phyloP scores from a whole-genome alignment of 2,888 invertebrate genomes.

The Drosophila nigricruria region DNA sequence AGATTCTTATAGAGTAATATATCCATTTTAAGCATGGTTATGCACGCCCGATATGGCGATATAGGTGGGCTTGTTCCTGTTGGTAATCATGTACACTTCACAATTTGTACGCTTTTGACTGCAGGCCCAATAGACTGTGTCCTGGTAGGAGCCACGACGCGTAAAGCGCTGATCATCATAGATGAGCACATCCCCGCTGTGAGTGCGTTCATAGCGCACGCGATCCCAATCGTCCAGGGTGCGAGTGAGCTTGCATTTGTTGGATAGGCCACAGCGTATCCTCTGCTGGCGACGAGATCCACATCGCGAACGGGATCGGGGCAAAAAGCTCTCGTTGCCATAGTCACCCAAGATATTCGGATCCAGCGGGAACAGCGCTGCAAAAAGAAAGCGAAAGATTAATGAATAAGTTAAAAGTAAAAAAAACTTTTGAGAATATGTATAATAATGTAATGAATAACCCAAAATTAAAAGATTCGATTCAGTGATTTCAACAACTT shows the following conservation, averaged over 20 bases:
- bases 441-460: too few relatives aligned
- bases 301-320: constrained; percentile 12
- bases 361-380: constrained; percentile 42
- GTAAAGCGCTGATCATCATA: constrained; percentile 76
- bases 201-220: constrained; percentile 53
- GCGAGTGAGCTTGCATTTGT: constrained; percentile 20
- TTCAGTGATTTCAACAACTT: constrained; percentile 5
- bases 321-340: constrained; percentile 68
- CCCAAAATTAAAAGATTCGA: not conserved
- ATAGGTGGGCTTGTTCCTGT: constrained; percentile 66
- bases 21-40: constrained; percentile 67
- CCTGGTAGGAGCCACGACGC: constrained; percentile 73
- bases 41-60: constrained; percentile 81
- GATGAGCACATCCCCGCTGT: constrained; percentile 51
- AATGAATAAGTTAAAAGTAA: not conserved
- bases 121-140: constrained; percentile 81
- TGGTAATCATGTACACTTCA: constrained; percentile 79
- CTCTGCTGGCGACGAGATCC: constrained; percentile 12
- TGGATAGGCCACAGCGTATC: constrained; percentile 32
- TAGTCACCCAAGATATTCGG: constrained; percentile 47
- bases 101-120: constrained; percentile 74
- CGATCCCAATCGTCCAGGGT: constrained; percentile 71
- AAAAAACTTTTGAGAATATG: too few relatives aligned
- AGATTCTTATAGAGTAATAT: not conserved
- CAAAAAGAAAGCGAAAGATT: constrained; percentile 16